Evolutionary conservation across 2,888 invertebrate genomes (phyloP).

Genomic region (Gnatocerus cornutus): DNA sequence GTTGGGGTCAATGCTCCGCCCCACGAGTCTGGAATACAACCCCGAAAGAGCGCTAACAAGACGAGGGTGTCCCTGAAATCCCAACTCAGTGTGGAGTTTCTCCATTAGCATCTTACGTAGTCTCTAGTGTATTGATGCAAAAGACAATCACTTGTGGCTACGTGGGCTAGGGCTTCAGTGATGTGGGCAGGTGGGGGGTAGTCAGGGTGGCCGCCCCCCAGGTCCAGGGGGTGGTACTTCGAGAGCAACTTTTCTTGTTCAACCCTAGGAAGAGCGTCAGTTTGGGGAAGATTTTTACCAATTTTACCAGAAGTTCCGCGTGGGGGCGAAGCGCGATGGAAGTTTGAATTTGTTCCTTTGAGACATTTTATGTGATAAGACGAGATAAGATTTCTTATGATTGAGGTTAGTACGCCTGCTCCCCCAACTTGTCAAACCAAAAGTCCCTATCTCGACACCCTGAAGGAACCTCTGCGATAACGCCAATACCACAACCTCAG

Average conservation of each 20-base stretch:
- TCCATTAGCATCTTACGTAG: conserved; percentile 79
- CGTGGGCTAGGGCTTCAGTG: conserved; percentile 82
- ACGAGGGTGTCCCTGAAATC: conserved; percentile 88
- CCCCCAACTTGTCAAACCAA: too few relatives aligned
- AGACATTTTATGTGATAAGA: not conserved
- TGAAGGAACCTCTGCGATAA: too few relatives aligned
- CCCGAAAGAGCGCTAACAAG: conserved; percentile 88
- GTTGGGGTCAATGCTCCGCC: conserved; percentile 84
- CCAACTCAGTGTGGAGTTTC: not conserved
- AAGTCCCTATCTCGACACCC: too few relatives aligned
- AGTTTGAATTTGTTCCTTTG: not conserved
- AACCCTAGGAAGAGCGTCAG: too few relatives aligned
- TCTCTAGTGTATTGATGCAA: conserved; percentile 95
- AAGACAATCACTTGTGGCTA: conserved; percentile 78
- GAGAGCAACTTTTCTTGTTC: too few relatives aligned
- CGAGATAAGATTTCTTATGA: not conserved
- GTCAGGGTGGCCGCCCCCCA: conserved; percentile 97
- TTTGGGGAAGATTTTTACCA: not conserved
- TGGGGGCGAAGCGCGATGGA: not conserved
- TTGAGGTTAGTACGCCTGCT: too few relatives aligned
- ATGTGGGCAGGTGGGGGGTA: conserved; percentile 90
- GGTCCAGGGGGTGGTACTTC: conserved; percentile 84
- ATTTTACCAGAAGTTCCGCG: not conserved
- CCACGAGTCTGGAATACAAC: conserved; percentile 86
- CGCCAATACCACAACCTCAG: not conserved